phyloP scores from a whole-genome alignment of 2,888 invertebrate genomes.

The Catocala nupta region DNA sequence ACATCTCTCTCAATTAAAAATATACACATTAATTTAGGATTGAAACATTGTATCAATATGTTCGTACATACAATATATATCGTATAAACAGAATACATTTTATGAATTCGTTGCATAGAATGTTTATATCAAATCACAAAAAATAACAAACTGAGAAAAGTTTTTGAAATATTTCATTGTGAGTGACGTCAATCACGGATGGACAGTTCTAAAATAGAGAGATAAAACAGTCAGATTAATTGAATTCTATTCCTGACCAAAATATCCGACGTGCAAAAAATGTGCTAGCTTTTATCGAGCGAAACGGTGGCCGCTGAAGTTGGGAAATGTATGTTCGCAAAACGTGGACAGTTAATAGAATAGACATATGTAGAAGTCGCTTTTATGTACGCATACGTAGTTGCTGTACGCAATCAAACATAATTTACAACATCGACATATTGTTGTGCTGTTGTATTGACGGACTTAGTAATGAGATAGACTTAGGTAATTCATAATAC shows the following conservation, averaged over 20 bases:
- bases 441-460: no score
- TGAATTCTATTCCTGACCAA: constrained; percentile 33
- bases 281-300: constrained; percentile 20
- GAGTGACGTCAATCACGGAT: constrained; percentile 36
- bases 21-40: no score
- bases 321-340: background rate
- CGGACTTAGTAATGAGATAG: no score
- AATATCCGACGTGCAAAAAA: constrained; percentile 24
- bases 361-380: no score
- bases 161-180: constrained; percentile 32
- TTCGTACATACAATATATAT: constrained; percentile 1
- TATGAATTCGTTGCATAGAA: background rate
- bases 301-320: background rate
- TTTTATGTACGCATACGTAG: no score
- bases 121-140: background rate
- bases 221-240: constrained; percentile 34
- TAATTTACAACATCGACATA: no score
- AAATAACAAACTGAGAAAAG: constrained; percentile 7
- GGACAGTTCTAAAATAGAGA: constrained; percentile 30
- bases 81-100: background rate
- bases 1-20: no score
- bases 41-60: no score
- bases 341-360: no score
- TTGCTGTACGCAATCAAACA: no score
- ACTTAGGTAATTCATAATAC: no score